Base-by-base conservation (phyloP, 2,888 invertebrate genomes). In the Halictus ligatus region DNA sequence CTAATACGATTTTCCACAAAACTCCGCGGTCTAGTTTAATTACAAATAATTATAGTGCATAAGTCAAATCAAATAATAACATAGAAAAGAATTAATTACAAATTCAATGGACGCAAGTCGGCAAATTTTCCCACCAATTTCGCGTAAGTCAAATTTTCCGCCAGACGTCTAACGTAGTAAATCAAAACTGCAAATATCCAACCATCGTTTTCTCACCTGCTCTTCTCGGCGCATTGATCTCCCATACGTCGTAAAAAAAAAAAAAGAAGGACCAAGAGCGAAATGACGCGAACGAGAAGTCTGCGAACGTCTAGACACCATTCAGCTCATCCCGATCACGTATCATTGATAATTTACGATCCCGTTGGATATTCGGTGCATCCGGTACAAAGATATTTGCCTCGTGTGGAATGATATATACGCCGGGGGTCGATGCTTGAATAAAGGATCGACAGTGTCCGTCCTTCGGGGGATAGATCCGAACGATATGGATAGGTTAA, bases 401-500 rank as follows among this genome's bases (percentile, higher is more conserved):
- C 76, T 29, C 6, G 15, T 35, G 25, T 12, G 35, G 58, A 64
- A 72, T 54, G 46, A 81, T 46, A 74, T 69, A 76, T 83, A 67
- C 71, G 29, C 29, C n/a, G 48, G 48, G 40, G 74, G 77, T 81
- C 75, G 29, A 21, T 13, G 25, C 48, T 60, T 40, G 82, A 83
- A 88, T 87, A 85, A 89, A 88, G 77, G 77, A 86, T 85, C 78
- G 86, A 74, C 77, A 78, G 71, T 72, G 75, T 81, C 80, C 71
- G 77, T 72, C 73, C 69, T 25, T 35, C 3, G 13, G 35, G 64
- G 43, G 64, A 71, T 58, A 88, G 89, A 90, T 88, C 80, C 85
- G 80, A 78, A 78, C 79, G 87, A 87, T 90, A 89, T 75, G 80
- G 73, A 77, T 83, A 81, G 83, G 89, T 88, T 89, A 88, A 89